phyloP scores from a whole-genome alignment of 2,888 invertebrate genomes.

The Patella caerulea region DNA sequence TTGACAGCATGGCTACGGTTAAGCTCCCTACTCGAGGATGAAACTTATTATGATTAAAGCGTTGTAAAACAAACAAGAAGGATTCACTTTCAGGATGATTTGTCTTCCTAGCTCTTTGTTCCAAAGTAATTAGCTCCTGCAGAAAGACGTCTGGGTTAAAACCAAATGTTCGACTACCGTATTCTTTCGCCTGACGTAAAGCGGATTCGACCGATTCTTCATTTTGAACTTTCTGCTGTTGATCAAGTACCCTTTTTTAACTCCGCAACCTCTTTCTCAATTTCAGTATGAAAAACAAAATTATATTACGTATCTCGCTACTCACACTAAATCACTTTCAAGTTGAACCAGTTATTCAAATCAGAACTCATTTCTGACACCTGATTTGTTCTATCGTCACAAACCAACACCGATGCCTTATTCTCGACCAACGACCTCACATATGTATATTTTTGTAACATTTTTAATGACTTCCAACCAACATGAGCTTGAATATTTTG shows the following conservation, averaged over 20 bases:
- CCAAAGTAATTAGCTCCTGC: background rate
- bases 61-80: background rate
- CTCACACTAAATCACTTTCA: background rate
- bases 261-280: background rate
- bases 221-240: background rate
- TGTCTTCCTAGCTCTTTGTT: background rate
- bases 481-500: too few relatives aligned
- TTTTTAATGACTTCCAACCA: too few relatives aligned
- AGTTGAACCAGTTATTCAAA: background rate
- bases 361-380: background rate
- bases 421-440: background rate
- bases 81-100: background rate
- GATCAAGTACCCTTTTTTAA: background rate
- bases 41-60: background rate
- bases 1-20: background rate
- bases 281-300: background rate
- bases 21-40: background rate
- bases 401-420: background rate
- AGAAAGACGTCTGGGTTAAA: background rate
- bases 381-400: background rate
- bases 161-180: background rate
- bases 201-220: background rate
- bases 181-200: background rate
- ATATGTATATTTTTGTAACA: background rate
- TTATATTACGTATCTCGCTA: background rate